phyloP scores from a whole-genome alignment of 2,113 vertebrate species.

The Gopherus flavomarginatus region DNA sequence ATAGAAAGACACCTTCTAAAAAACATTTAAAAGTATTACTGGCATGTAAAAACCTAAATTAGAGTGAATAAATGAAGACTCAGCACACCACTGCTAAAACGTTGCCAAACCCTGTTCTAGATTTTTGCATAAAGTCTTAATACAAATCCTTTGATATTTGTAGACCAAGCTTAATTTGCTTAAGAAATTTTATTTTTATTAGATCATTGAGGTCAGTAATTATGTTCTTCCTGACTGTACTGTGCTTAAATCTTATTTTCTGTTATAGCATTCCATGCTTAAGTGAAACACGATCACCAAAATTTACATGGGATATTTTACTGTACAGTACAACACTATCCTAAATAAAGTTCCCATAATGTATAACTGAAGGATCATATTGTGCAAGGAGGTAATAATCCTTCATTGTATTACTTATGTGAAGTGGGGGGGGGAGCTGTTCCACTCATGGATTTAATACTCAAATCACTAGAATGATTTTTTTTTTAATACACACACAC shows the following conservation, averaged over 20 bases:
- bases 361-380: background rate
- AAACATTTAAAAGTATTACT: too few relatives aligned
- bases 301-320: rapidly evolving
- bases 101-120: too few relatives aligned
- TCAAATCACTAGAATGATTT: background rate
- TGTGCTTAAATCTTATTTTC: background rate
- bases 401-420: background rate
- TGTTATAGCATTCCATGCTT: rapidly evolving
- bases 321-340: background rate
- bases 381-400: background rate
- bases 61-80: too few relatives aligned
- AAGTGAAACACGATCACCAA: background rate
- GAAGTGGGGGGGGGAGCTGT: background rate
- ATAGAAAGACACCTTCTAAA: too few relatives aligned
- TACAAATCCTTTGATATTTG: rapidly evolving
- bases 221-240: background rate
- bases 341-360: background rate
- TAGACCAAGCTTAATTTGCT: background rate
- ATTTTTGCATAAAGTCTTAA: background rate
- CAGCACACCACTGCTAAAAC: too few relatives aligned
- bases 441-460: background rate
- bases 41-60: too few relatives aligned
- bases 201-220: background rate
- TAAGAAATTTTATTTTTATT: background rate
- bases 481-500: background rate